phyloP scores from a whole-genome alignment of 2,888 invertebrate species.

The Protophormia terraenovae region DNA sequence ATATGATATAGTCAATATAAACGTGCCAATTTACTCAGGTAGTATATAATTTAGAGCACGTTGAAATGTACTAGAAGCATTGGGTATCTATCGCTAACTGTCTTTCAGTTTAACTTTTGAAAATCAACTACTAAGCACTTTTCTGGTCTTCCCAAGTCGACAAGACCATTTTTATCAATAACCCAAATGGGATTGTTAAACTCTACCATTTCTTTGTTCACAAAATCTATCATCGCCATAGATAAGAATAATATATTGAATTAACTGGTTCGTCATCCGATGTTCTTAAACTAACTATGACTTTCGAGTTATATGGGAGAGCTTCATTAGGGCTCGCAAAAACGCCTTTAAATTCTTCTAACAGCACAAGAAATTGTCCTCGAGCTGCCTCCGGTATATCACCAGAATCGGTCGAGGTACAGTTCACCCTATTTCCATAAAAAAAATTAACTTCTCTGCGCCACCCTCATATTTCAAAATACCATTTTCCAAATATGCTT shows the following conservation, averaged over 20 bases:
- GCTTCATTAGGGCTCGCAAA: conserved; percentile 42
- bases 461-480: too few relatives aligned
- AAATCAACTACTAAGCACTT: conserved; percentile 64
- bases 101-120: conserved; percentile 62
- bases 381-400: conserved; percentile 10
- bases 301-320: conserved; percentile 43
- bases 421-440: too few relatives aligned
- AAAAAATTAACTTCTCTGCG: too few relatives aligned
- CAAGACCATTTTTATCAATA: conserved; percentile 65
- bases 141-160: conserved; percentile 45
- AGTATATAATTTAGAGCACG: conserved; percentile 24
- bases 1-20: background rate
- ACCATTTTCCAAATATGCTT: too few relatives aligned
- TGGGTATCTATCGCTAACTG: conserved; percentile 52
- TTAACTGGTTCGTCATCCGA: conserved; percentile 41
- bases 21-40: background rate
- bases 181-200: too few relatives aligned
- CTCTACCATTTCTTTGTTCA: conserved; percentile 28
- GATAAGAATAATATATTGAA: conserved; percentile 49
- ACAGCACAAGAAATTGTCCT: background rate
- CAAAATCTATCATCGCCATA: conserved; percentile 44
- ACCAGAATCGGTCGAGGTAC: background rate
- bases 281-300: conserved; percentile 45
- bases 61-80: conserved; percentile 17
- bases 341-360: background rate